Percentiles rank a stretch among this genome's conserved stretches.
Conservation (phyloP, 64 coral and sea anemone genomes). For the Astreopora myriophthalma region DNA sequence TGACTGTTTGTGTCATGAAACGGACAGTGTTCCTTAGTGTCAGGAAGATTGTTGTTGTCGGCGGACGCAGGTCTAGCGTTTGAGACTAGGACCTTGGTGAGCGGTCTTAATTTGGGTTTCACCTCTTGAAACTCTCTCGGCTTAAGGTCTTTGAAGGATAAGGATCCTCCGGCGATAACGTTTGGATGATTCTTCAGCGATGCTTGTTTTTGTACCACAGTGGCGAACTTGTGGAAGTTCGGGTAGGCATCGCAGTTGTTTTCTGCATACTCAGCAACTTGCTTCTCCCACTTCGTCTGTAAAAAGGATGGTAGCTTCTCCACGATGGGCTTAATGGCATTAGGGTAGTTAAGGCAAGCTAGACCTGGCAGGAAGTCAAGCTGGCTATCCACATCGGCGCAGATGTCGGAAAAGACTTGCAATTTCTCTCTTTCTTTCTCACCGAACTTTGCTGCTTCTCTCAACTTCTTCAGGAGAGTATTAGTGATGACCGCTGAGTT, state of each 20-base stretch:
- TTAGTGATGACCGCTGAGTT: slow-evolving; percentile 55
- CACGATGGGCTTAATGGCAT: slow-evolving; percentile 22
- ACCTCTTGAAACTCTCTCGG: background rate
- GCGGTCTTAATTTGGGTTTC: background rate
- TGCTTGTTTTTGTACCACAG: slow-evolving; percentile 37
- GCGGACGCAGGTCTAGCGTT: background rate
- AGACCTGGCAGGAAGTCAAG: slow-evolving; percentile 28
- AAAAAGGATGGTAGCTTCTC: slow-evolving; percentile 32
- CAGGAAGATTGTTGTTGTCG: background rate
- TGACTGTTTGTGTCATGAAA: slow-evolving; percentile 44
- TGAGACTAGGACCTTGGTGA: background rate
- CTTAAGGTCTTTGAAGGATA: background rate
- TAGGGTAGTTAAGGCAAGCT: slow-evolving; percentile 57
- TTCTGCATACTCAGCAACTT: slow-evolving; percentile 28
- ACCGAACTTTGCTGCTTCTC: background rate
- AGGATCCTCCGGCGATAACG: background rate
- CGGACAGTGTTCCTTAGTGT: slow-evolving; percentile 11
- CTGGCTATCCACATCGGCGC: slow-evolving; percentile 42
- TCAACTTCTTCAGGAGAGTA: background rate
- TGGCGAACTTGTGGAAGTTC: slow-evolving; percentile 27
- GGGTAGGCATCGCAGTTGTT: slow-evolving; percentile 6
- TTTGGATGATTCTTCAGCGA: slow-evolving; percentile 32
- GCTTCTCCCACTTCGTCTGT: slow-evolving; percentile 63
- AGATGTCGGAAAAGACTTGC: slow-evolving; percentile 39
- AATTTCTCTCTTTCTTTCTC: slow-evolving; percentile 18